Conservation (phyloP, 1,140 invertebrate genomes). For the Bombus polaris region DNA sequence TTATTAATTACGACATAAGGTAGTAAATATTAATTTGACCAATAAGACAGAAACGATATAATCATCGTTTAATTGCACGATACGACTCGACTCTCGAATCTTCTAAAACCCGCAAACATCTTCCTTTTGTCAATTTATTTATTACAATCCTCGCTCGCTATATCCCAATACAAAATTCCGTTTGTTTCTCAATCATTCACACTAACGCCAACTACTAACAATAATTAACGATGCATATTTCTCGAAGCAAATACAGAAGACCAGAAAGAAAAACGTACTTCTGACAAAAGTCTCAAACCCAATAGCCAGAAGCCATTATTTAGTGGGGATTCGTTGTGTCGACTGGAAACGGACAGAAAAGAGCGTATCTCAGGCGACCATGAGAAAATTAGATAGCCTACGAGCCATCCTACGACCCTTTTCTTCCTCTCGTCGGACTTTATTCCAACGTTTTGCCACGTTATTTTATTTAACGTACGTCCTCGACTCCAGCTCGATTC, state of each 20-base stretch:
- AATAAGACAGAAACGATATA: no score
- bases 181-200: no score
- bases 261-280: neutral
- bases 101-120: no score
- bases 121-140: no score
- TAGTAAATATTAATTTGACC: no score
- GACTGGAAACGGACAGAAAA: neutral
- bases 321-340: conserved; percentile 17
- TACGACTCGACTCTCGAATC: no score
- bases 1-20: neutral
- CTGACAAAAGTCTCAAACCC: no score
- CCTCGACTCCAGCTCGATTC: conserved; percentile 58
- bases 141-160: no score
- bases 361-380: conserved; percentile 31
- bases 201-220: no score
- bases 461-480: conserved; percentile 67
- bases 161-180: no score
- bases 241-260: neutral
- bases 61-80: no score
- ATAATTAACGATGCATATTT: no score
- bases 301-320: conserved; percentile 24
- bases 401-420: neutral
- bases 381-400: conserved; percentile 62
- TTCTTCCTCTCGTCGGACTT: conserved; percentile 19
- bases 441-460: conserved; percentile 64